These are phyloP conservation scores for Seriola dumerili DNA, from an alignment of 2,113 vertebrate species.

Conservation along the genomic window DNA sequence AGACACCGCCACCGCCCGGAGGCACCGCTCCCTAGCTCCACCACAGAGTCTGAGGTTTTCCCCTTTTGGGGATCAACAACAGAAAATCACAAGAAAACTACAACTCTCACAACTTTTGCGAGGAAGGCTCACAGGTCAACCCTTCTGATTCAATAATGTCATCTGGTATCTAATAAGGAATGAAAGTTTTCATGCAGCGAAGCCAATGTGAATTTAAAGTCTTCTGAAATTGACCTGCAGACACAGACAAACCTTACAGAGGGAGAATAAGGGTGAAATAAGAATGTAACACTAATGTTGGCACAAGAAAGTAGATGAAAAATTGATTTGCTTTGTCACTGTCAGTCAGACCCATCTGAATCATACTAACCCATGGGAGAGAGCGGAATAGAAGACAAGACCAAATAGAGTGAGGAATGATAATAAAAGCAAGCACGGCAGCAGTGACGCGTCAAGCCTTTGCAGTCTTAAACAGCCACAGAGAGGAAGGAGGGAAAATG, in stretches of 20 bases:
- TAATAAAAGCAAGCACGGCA: conserved; percentile 22
- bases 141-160: conserved; percentile 34
- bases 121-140: conserved; percentile 13
- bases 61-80: conserved; percentile 29
- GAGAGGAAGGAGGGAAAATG: conserved; percentile 2
- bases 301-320: conserved; percentile 17
- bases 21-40: conserved; percentile 31
- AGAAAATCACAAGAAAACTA: conserved; percentile 16
- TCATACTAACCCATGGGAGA: neutral
- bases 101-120: conserved; percentile 16
- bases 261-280: neutral
- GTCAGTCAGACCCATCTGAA: conserved; percentile 16
- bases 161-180: neutral
- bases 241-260: neutral
- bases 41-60: neutral
- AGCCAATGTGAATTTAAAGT: conserved; percentile 14
- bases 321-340: conserved; percentile 37
- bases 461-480: conserved; percentile 10
- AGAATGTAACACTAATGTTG: neutral
- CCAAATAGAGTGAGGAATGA: neutral
- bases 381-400: neutral
- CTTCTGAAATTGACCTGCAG: neutral
- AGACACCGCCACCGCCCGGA: conserved; percentile 26
- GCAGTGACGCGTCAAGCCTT: neutral
- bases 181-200: conserved; percentile 2